Base-by-base conservation (phyloP, 2,113 vertebrate genomes). In the Mesoclemmys tuberculata region DNA sequence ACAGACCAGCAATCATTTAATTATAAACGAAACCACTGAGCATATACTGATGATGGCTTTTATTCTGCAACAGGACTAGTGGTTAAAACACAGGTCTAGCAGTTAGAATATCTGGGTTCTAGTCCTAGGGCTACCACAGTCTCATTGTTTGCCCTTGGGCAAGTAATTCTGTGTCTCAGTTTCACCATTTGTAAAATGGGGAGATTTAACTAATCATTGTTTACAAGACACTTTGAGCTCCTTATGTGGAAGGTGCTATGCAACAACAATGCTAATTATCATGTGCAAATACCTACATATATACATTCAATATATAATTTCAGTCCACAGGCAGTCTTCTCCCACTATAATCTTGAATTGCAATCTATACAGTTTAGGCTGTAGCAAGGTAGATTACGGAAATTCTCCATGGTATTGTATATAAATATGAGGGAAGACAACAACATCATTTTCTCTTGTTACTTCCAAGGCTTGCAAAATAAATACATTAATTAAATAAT, bases 401-500 rank as follows among this genome's bases (percentile, higher is more conserved):
- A 80, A 92, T 96, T 93, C 64, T 92, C 52, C 90, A 78, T 16
- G 1, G 41, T 13, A 49, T 68, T 88, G 82, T 93, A 96, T 58
- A 68, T 82, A 94, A 92, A 89, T 82, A 90, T 13, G 64, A 91
- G 78, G 2, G 10, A 93, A 96, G 89, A 94, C 87, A 89, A 92
- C 90, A 41, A 24, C 71, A 74, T 44, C 14, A 8, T 74, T 74
- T 74, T 88, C 92, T 85, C 54, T 74, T 82, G 49, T 82, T 82
- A 91, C 83, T 1, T 2, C 78, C 49, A 85, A 82, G 80, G 80
- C 79, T 68, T 61, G 81, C 78, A 82, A 90, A 93, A 93, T 74
- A 97, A 97, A 96, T 95, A 96, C 86, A 93, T 92, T 93, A 96
- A 96, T 95, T 91, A 91, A 97, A 96, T 94, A 93, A 97, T 96